Conservation (phyloP, 2,113 vertebrate genomes). For the Pachyramphus minor region DNA sequence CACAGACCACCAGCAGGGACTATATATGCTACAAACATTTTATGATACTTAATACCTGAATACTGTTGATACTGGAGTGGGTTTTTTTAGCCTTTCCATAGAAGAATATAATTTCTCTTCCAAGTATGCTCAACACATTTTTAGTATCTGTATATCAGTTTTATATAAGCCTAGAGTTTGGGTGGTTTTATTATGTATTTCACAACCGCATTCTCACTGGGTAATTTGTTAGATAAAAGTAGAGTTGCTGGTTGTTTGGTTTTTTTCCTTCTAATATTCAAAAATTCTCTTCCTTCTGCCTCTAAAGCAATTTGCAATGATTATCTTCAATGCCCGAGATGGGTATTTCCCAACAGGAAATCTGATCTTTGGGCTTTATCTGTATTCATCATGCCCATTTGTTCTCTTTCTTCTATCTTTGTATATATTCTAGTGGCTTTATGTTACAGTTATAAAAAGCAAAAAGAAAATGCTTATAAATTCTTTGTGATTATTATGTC, state of each 20-base stretch:
- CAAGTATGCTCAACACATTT: not conserved
- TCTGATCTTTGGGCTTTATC: not conserved
- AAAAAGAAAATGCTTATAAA: not conserved
- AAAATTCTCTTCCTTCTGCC: not conserved
- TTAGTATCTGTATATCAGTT: not conserved
- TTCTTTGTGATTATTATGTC: not conserved
- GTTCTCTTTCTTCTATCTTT: not conserved
- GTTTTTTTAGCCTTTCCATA: not conserved
- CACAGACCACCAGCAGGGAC: not conserved
- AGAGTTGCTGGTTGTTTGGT: not conserved
- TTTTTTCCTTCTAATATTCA: not conserved
- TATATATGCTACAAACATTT: not conserved
- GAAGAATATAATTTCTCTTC: not conserved
- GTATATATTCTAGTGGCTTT: not conserved
- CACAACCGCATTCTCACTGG: not conserved
- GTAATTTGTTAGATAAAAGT: not conserved
- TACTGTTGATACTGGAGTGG: not conserved
- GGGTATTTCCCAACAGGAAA: not conserved
- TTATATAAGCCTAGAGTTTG: not conserved
- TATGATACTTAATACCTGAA: conserved; percentile 11
- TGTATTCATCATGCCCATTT: not conserved
- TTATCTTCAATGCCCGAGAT: not conserved
- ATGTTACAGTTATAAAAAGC: not conserved
- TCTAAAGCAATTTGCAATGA: not conserved
- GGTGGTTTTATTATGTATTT: not conserved